A percentile compares a stretch with the other conserved stretches of the same genome.
phyloP scores from a whole-genome alignment of 2,113 vertebrate genomes.

The Pontoporia blainvillei region DNA sequence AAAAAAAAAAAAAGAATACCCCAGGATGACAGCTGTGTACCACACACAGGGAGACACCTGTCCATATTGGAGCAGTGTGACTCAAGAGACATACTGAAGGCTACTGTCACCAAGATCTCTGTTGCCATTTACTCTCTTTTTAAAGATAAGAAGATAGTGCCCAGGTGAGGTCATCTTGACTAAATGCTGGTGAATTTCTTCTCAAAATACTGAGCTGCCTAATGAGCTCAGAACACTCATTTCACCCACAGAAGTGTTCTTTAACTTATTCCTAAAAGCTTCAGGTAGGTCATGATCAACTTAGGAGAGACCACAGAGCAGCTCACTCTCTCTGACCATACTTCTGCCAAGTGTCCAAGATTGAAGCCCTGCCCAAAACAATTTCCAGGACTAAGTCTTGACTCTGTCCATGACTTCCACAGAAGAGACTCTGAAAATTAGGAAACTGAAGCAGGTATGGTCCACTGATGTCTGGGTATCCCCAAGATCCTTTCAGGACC shows the following conservation, averaged over 20 bases:
- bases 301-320: neutral
- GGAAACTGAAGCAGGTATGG: neutral
- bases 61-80: neutral
- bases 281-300: neutral
- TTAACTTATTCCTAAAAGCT: neutral
- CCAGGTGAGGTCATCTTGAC: neutral
- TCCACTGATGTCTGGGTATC: neutral
- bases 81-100: neutral
- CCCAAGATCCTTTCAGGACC: neutral
- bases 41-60: neutral
- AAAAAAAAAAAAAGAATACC: too few relatives aligned
- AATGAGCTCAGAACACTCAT: neutral
- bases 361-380: neutral
- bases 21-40: neutral
- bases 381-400: neutral
- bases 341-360: conserved; percentile 12
- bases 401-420: neutral
- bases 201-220: neutral
- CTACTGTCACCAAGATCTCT: neutral
- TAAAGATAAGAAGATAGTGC: neutral
- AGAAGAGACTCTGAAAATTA: neutral
- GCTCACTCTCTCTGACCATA: neutral
- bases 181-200: neutral
- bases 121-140: neutral
- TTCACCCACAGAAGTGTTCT: neutral